A percentile compares a stretch with the other conserved stretches of the same genome.
phyloP scores from a whole-genome alignment of 2,888 invertebrate genomes.

The Chrysolina oricalcia region DNA sequence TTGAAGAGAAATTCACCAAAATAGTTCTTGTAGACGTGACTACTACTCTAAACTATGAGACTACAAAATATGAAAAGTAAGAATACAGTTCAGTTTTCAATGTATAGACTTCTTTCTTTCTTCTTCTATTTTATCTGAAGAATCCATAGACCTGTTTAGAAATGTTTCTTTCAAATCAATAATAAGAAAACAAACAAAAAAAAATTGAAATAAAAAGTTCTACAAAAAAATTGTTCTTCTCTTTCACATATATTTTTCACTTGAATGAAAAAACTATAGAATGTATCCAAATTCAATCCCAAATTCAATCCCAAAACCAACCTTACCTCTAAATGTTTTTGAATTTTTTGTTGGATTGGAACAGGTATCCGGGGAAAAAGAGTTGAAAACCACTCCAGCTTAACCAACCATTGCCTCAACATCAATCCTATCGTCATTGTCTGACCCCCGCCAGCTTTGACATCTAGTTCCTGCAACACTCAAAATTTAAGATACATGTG shows the following conservation, averaged over 20 bases:
- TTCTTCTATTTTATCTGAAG: too few species aligned
- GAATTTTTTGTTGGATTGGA: conserved; percentile 95
- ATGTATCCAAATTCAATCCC: too few species aligned
- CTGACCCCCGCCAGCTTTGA: conserved; percentile 98
- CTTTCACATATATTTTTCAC: too few species aligned
- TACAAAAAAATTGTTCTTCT: not conserved
- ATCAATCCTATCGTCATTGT: conserved; percentile 94
- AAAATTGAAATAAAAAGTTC: not conserved
- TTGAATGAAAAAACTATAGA: too few species aligned
- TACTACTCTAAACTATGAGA: too few species aligned
- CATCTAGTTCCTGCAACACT: conserved; percentile 88
- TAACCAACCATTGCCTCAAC: conserved; percentile 92
- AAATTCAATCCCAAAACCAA: not conserved
- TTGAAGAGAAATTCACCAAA: too few species aligned
- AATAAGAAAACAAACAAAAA: not conserved
- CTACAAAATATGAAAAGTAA: too few species aligned
- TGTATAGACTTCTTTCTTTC: too few species aligned
- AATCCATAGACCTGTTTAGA: too few species aligned
- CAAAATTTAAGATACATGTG: conserved; percentile 38
- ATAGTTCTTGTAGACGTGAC: too few species aligned
- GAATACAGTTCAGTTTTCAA: too few species aligned
- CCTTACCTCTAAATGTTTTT: conserved; percentile 78
- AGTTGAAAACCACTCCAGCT: conserved; percentile 99
- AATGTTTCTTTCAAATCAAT: too few species aligned
- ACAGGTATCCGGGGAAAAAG: conserved; percentile 99